phyloP scores from a whole-genome alignment of 2,113 vertebrate species.

The Rhea americana region DNA sequence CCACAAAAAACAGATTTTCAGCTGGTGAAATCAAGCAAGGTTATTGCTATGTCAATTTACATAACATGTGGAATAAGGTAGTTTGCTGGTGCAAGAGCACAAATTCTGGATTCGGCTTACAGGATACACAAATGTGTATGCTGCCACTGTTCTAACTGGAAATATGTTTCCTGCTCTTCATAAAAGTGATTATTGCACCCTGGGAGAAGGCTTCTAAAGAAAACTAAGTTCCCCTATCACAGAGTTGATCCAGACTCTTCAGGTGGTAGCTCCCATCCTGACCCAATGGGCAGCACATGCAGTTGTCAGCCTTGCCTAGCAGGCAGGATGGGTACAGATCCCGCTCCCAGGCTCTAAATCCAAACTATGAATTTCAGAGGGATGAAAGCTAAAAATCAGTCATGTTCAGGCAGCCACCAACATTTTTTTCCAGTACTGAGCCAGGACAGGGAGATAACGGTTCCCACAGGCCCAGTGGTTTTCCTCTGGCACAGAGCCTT shows the following conservation, averaged over 20 bases:
- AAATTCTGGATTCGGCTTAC: not conserved
- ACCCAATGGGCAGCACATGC: not conserved
- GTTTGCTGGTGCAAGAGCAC: not conserved
- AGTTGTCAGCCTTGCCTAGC: not conserved
- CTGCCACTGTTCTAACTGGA: not conserved
- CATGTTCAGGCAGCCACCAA: not conserved
- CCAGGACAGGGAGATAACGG: not conserved
- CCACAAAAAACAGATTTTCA: not conserved
- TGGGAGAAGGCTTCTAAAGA: not conserved
- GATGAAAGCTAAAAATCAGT: not conserved
- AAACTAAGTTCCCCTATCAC: not conserved
- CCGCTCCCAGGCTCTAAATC: not conserved
- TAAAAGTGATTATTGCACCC: not conserved
- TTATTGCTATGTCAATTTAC: not conserved
- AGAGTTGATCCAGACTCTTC: not conserved
- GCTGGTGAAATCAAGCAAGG: not conserved
- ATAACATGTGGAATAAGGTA: not conserved
- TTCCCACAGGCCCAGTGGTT: not conserved
- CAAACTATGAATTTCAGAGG: not conserved
- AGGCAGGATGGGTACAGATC: not conserved
- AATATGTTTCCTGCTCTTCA: not conserved
- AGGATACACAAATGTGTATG: not conserved
- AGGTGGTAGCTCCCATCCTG: not conserved
- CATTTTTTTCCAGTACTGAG: not conserved
- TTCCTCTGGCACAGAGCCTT: not conserved